phyloP scores from a whole-genome alignment of 2,888 invertebrate genomes.

The Geotrupes spiniger region DNA sequence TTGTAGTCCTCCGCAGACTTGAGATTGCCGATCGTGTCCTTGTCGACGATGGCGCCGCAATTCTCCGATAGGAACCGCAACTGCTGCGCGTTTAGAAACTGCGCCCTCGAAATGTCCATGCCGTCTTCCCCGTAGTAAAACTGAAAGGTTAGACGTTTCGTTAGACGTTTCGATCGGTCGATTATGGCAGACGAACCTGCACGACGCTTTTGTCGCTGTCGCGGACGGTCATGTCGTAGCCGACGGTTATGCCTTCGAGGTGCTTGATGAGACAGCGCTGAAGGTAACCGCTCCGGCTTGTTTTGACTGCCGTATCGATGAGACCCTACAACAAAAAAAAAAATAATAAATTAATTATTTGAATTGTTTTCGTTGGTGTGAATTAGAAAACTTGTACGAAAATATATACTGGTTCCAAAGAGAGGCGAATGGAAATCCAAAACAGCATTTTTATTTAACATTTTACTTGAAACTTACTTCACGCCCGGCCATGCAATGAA shows the following conservation, averaged over 20 bases:
- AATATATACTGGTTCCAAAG: neutral
- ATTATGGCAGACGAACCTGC: too few species aligned
- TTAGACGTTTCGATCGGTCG: neutral
- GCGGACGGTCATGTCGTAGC: slow-evolving; percentile 93
- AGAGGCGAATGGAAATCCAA: too few species aligned
- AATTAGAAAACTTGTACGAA: neutral
- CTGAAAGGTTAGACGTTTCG: slow-evolving; percentile 46
- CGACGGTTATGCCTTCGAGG: slow-evolving; percentile 89
- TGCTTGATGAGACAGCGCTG: slow-evolving; percentile 97
- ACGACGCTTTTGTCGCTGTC: slow-evolving; percentile 92
- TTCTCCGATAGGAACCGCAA: slow-evolving; percentile 83
- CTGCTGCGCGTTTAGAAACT: slow-evolving; percentile 75
- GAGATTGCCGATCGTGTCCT: slow-evolving; percentile 57
- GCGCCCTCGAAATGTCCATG: slow-evolving; percentile 82
- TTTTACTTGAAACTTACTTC: slow-evolving; percentile 62
- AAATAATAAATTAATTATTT: slow-evolving; percentile 1
- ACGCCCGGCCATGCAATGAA: slow-evolving; percentile 99
- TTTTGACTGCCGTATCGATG: slow-evolving; percentile 99
- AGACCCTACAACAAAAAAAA: slow-evolving; percentile 65
- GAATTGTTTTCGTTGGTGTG: too few species aligned
- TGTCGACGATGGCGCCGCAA: slow-evolving; percentile 61
- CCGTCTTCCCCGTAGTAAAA: slow-evolving; percentile 94
- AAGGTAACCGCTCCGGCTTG: slow-evolving; percentile 96
- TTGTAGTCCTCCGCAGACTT: slow-evolving; percentile 56
- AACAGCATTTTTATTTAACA: neutral